Evolutionary conservation across 2,888 invertebrate genomes (phyloP), one percentile per base, ranked within the genome.

Genomic region (Sphecodes monilicornis): DNA sequence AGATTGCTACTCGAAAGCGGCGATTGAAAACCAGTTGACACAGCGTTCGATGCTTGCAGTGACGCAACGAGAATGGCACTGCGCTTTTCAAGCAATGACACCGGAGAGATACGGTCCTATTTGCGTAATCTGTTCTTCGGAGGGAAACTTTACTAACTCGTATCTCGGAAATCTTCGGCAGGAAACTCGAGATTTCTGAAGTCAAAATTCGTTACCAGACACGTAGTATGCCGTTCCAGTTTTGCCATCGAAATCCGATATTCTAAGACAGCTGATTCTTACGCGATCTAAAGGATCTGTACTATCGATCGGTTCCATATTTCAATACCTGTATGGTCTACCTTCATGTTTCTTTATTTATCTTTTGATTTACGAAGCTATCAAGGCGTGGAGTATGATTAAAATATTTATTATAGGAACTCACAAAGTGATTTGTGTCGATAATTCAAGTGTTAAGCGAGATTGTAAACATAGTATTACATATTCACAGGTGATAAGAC

Each of bases 1-100:
- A 46, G 66, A 76, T 76, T 36, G 75, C 32, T 46, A 46, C 75
- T 66, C 66, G 64, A 66, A 66, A 36, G 75, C 43, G 46, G 66
- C 36, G 36, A 75, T 66, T 75, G 75, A 41, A 66, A 76, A 76
- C 66, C 66, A 76, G 66, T 66, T 46, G 46, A 66, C 66, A 32
- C 18, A 16, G 26, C n/a, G 29, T 36, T 76, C 46, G 75, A 75
- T 66, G 64, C 41, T n/a, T 66, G 46, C 64, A n/a, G 32, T 76
- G 66, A 60, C 64, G 75, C 46, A 66, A 76, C 66, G 36, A 32
- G 22, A 18, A n/a, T 11, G 43, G 22, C 41, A 36, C n/a, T 66
- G 43, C 64, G 32, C 70, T 70, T 77, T 60, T 77, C 10, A 29
- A 70, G 32, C 26, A 43, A 77, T 60, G 32, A 57, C 43, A 70